Percentiles rank a stretch among this genome's conserved stretches.
Conservation (phyloP, 2,113 vertebrate genomes). For the Zosterops japonicus region DNA sequence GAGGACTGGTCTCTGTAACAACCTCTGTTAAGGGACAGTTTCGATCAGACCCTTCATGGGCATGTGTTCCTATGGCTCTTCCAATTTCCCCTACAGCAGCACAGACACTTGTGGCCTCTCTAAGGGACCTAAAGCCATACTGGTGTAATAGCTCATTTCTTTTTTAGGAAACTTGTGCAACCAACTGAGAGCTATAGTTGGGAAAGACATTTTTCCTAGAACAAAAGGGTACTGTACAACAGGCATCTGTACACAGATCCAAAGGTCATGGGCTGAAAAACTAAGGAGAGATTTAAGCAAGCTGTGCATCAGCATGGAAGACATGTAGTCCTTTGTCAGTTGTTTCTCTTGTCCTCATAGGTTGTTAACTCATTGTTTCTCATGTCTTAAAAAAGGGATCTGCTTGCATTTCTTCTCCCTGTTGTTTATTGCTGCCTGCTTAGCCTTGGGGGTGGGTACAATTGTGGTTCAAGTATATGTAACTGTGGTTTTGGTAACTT, state of each 20-base stretch:
- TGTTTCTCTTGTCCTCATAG: neutral
- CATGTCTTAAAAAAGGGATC: neutral
- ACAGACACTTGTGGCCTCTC: neutral
- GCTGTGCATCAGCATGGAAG: neutral
- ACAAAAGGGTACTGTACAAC: conserved; percentile 25
- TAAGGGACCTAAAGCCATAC: neutral
- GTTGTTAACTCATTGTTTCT: neutral
- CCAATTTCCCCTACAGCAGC: neutral
- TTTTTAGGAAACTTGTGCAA: conserved; percentile 48
- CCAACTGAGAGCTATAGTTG: neutral
- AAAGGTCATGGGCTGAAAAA: conserved; percentile 43
- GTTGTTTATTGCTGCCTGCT: neutral
- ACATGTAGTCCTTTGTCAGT: neutral
- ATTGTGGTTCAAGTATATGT: neutral
- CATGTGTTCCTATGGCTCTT: neutral
- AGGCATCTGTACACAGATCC: conserved; percentile 24
- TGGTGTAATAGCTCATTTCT: neutral
- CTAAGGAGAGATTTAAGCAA: neutral
- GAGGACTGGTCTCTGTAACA: neutral
- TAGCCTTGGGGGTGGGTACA: neutral
- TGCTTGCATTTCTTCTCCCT: neutral
- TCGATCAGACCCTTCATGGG: neutral
- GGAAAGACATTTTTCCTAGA: conserved; percentile 58
- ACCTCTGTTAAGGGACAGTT: neutral
- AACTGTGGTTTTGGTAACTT: neutral